Evolutionary conservation across 2,113 vertebrate genomes (phyloP).

Genomic region (Sciurus niger): DNA sequence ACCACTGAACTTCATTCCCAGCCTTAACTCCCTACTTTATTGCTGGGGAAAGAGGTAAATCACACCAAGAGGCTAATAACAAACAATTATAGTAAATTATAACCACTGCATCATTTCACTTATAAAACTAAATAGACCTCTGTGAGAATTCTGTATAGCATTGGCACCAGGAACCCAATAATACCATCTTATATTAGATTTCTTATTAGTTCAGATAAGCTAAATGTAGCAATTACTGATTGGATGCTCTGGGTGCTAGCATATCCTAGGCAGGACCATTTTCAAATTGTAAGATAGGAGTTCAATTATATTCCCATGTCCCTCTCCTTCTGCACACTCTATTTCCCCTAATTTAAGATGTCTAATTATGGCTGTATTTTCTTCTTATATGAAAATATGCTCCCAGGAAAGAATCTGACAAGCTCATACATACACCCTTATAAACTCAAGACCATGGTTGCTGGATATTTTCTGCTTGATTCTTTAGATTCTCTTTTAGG

Average conservation of each 20-base stretch:
- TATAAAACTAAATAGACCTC: slow-evolving; percentile 11
- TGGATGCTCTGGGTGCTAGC: neutral
- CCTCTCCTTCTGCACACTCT: neutral
- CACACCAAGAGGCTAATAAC: slow-evolving; percentile 11
- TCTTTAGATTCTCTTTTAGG: neutral
- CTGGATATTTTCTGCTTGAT: neutral
- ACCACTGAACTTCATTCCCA: neutral
- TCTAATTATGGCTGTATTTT: neutral
- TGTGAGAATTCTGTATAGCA: neutral
- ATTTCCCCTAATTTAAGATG: neutral
- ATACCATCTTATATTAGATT: neutral
- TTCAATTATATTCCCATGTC: neutral
- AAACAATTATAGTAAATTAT: slow-evolving; percentile 4
- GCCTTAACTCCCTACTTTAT: neutral
- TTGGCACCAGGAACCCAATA: neutral
- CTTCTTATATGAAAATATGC: neutral
- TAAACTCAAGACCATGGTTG: neutral
- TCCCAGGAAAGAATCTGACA: neutral
- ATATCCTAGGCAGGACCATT: neutral
- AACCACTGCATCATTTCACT: neutral
- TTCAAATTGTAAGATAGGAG: neutral
- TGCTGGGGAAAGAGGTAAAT: neutral
- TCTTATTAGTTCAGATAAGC: slow-evolving; percentile 31
- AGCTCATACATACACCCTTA: neutral
- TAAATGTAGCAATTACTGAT: slow-evolving; percentile 33